Evolutionary conservation across 2,888 invertebrate genomes (phyloP).

Genomic region (Nezara viridula): DNA sequence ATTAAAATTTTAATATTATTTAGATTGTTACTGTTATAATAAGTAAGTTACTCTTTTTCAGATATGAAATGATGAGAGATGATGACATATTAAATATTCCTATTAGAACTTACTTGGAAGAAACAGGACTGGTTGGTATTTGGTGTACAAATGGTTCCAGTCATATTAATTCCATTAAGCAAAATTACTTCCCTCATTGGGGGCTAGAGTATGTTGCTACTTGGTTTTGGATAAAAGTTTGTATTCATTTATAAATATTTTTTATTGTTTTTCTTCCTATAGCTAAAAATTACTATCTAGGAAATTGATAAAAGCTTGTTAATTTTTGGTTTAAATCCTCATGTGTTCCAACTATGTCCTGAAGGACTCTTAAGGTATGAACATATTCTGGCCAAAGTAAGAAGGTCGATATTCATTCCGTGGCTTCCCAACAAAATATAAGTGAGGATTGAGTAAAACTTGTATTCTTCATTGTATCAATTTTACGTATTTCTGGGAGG

Average conservation of each 20-base stretch:
- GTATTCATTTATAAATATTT: slow-evolving; percentile 57
- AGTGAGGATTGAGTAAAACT: no score
- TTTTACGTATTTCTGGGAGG: no score
- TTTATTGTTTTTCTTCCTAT: not conserved
- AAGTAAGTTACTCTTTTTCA: slow-evolving; percentile 67
- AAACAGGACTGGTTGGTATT: slow-evolving; percentile 81
- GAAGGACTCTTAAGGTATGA: no score
- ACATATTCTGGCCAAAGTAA: no score
- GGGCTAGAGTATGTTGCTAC: slow-evolving; percentile 78
- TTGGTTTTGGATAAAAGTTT: slow-evolving; percentile 92
- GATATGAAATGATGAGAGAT: slow-evolving; percentile 86
- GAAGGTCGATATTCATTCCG: no score
- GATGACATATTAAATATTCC: slow-evolving; percentile 81
- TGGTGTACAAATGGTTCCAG: slow-evolving; percentile 93
- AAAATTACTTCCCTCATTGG: slow-evolving; percentile 86
- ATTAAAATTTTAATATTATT: not conserved
- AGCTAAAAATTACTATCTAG: not conserved
- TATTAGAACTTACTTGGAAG: slow-evolving; percentile 74
- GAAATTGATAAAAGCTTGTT: no score
- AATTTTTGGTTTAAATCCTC: no score
- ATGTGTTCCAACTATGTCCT: no score
- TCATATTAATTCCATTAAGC: slow-evolving; percentile 78
- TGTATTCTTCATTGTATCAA: no score
- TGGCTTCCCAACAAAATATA: no score
- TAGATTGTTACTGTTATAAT: not conserved